phyloP scores from a whole-genome alignment of 2,888 invertebrate species.

The Brachylomia viminalis region DNA sequence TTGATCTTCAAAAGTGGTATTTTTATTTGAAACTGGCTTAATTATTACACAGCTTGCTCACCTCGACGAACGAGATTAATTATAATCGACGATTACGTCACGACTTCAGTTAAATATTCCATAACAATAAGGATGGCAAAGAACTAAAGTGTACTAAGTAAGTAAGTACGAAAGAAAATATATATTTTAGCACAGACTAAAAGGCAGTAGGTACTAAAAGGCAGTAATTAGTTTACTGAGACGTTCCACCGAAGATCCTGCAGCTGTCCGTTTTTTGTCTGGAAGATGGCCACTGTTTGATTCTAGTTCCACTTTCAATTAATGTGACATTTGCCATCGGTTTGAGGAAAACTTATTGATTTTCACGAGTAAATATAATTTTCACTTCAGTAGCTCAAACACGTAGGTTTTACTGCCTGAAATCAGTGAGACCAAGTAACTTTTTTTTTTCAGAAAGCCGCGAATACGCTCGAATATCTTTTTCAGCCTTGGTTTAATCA shows the following conservation, averaged over 20 bases:
- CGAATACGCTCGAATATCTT: too few relatives aligned
- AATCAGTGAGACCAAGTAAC: too few relatives aligned
- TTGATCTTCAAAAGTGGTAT: not conserved
- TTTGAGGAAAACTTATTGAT: not conserved
- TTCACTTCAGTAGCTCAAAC: too few relatives aligned
- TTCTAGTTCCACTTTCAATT: not conserved
- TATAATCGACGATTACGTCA: not conserved
- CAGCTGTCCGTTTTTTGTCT: not conserved
- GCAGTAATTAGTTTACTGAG: not conserved
- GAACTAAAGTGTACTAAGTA: too few relatives aligned
- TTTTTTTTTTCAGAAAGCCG: too few relatives aligned
- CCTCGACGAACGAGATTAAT: not conserved
- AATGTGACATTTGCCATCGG: not conserved
- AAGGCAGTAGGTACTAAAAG: not conserved
- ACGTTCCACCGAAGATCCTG: not conserved
- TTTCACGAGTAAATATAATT: not conserved
- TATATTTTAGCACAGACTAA: not conserved
- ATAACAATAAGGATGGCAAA: not conserved
- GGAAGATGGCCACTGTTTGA: not conserved
- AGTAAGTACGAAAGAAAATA: not conserved
- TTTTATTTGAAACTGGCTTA: not conserved
- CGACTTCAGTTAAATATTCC: not conserved
- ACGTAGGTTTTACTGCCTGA: too few relatives aligned
- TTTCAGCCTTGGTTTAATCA: too few relatives aligned
- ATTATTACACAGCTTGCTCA: not conserved